Conservation (phyloP, 2,113 vertebrate genomes). For the Nyctereutes procyonoides region DNA sequence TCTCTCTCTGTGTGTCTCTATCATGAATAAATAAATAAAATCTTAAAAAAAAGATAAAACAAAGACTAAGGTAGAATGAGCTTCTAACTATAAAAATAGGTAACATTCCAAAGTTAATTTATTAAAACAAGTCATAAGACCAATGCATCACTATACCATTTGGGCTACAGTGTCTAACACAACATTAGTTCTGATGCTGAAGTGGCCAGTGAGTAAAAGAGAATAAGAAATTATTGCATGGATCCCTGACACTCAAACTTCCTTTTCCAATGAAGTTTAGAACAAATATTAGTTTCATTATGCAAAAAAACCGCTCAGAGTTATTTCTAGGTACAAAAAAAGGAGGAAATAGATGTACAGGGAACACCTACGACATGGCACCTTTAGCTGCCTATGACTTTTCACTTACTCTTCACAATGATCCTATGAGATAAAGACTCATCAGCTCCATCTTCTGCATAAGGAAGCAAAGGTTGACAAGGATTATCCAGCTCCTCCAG, state of each 20-base stretch:
- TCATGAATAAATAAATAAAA: no score
- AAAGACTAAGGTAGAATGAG: background rate
- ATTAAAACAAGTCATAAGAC: conserved; percentile 35
- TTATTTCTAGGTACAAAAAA: background rate
- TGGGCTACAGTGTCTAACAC: background rate
- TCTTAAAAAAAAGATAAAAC: conserved; percentile 27
- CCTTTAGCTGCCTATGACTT: background rate
- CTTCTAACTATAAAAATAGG: conserved; percentile 25
- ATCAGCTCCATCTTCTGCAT: background rate
- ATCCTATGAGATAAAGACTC: background rate
- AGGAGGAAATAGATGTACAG: background rate
- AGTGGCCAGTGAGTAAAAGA: background rate
- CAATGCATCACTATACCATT: background rate
- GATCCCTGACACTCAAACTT: background rate
- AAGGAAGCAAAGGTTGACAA: background rate
- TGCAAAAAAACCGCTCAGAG: background rate
- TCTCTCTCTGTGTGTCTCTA: fast-evolving
- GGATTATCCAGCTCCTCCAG: background rate
- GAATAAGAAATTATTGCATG: background rate
- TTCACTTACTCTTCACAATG: background rate
- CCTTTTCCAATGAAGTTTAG: background rate
- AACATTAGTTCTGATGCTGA: conserved; percentile 11
- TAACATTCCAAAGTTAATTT: conserved; percentile 58
- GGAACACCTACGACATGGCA: background rate
- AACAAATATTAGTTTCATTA: background rate